Percentiles rank a stretch among this genome's conserved stretches.
phyloP scores from a whole-genome alignment of 2,113 vertebrate genomes.

The Thunnus maccoyii region DNA sequence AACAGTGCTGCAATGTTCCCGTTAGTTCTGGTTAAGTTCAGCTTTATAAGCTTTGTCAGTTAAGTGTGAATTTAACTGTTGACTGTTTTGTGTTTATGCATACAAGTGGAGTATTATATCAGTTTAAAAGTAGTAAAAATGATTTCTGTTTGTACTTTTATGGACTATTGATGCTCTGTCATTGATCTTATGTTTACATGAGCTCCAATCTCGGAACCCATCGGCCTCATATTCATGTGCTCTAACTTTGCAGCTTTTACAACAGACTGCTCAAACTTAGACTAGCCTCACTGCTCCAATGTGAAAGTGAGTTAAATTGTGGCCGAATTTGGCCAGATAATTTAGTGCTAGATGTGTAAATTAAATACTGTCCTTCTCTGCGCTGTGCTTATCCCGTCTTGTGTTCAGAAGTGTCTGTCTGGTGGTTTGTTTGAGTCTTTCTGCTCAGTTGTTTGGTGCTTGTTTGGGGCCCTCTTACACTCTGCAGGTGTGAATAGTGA shows the following conservation, averaged over 20 bases:
- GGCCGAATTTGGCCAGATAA: not conserved
- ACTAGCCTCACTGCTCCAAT: not conserved
- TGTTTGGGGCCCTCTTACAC: conserved; percentile 51
- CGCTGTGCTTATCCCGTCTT: conserved; percentile 7
- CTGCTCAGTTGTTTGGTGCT: conserved; percentile 11
- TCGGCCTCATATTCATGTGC: not conserved
- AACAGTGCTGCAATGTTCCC: conserved; percentile 43
- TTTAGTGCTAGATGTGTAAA: conserved; percentile 18
- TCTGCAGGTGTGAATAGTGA: conserved; percentile 84
- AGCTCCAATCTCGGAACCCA: too few species aligned
- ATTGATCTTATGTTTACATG: not conserved
- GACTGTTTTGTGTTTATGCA: not conserved
- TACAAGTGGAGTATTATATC: not conserved
- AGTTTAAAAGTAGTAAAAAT: conserved; percentile 10
- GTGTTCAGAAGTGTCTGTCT: conserved; percentile 36
- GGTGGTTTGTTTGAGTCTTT: conserved; percentile 28
- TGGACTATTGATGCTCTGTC: not conserved
- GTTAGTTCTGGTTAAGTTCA: conserved; percentile 80
- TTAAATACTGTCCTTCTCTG: not conserved
- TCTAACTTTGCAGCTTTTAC: conserved; percentile 43
- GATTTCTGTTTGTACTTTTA: not conserved
- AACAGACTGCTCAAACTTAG: conserved; percentile 27
- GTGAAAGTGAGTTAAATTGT: conserved; percentile 1
- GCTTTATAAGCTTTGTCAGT: conserved; percentile 81
- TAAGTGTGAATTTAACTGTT: conserved; percentile 49